Conservation (phyloP, 2,797 vertebrate species). For the Emydoidea blandingii region DNA sequence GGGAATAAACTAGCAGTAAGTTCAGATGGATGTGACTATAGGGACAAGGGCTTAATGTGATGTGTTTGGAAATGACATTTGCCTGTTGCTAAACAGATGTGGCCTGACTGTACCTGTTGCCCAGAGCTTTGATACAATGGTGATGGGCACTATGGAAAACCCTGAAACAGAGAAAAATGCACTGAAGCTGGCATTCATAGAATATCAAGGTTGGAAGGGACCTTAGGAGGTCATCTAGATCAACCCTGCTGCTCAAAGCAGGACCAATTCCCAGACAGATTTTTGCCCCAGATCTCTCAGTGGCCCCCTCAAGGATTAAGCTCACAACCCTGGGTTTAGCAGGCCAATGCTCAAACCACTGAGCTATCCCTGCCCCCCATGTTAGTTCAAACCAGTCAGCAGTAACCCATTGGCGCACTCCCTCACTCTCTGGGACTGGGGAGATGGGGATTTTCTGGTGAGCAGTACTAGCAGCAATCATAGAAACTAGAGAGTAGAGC, state of each 20-base stretch:
- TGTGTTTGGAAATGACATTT: slow-evolving; percentile 54
- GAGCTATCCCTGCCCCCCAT: too few relatives aligned
- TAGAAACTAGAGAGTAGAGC: not conserved
- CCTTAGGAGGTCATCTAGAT: too few relatives aligned
- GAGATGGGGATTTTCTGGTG: slow-evolving; percentile 12
- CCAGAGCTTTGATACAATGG: not conserved
- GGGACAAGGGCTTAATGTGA: slow-evolving; percentile 30
- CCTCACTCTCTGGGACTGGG: not conserved
- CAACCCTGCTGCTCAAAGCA: too few relatives aligned
- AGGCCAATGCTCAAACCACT: too few relatives aligned
- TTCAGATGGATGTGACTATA: slow-evolving; percentile 54
- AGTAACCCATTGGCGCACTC: not conserved
- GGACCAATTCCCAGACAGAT: too few relatives aligned
- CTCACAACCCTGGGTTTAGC: too few relatives aligned
- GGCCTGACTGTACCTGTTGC: slow-evolving; percentile 47
- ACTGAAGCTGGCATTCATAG: not conserved
- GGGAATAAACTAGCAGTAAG: slow-evolving; percentile 58
- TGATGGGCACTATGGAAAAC: not conserved
- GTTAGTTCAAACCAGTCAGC: not conserved
- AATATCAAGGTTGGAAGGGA: too few relatives aligned
- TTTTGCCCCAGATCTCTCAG: too few relatives aligned
- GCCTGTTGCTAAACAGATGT: slow-evolving; percentile 31
- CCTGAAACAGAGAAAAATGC: not conserved
- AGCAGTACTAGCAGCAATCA: not conserved
- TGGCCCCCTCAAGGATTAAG: too few relatives aligned